Base-by-base conservation (phyloP, 1,140 invertebrate genomes). In the Orchestia grillus region DNA sequence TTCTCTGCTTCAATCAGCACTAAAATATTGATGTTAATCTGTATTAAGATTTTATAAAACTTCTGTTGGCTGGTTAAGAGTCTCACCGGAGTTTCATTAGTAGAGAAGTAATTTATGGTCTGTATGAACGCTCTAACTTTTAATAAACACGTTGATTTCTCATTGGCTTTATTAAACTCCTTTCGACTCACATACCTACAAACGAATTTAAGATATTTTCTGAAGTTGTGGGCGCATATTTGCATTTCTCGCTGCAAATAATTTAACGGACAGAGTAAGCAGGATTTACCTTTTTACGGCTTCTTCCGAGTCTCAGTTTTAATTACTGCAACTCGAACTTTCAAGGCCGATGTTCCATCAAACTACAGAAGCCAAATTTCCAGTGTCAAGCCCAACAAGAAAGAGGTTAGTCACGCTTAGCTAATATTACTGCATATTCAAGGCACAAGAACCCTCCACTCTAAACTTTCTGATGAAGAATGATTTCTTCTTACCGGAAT, bases 61-160 rank as follows among this genome's bases (percentile, higher is more conserved):
- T 77, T 28, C 28, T 77, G 36, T 77, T 77, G 62, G 62, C 62
- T 77, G 28, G 36, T 77, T 77, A 77, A 77, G 47, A 53, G 62
- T 77, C 62, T 77, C 62, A 77, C 28, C 15, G 28, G 62, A 77
- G 62, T 77, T 77, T 77, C 62, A 77, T 77, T 36, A 77, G 62
- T 77, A 77, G 62, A 77, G 28, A 77, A 77, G 62, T 77, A 77
- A 77, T 77, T 77, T 77, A 77, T 77, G 62, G 62, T 77, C 62
- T 77, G 6, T 23, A 77, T 23, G 62, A 77, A 77, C 62, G 62
- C 28, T 77, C 28, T 77, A 77, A 28, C 62, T 77, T 77, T 77
- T 77, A 77, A 77, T 77, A 77, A 77, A 77, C 28, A 77, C 62
- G 62, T 77, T 77, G 62, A 77, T 77, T 77, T 77, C 62, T 77